These are phyloP conservation scores for Gallinago media DNA, from an alignment of 2,113 vertebrate genomes.

Conservation along the genomic window DNA sequence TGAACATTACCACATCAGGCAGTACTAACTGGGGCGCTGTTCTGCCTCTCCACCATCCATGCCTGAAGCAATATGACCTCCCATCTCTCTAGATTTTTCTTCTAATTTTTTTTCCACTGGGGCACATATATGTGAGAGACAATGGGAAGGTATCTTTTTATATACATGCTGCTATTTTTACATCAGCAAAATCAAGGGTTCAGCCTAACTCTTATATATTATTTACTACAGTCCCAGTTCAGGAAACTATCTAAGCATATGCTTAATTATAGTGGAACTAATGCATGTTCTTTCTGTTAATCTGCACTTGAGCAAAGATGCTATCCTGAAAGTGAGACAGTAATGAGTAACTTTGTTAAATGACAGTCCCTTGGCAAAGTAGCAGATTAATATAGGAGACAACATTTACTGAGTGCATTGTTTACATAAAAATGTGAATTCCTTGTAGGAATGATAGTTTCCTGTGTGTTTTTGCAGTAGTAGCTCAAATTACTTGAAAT, in stretches of 20 bases:
- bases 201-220: background rate
- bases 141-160: background rate
- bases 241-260: background rate
- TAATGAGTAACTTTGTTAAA: background rate
- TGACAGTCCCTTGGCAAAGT: background rate
- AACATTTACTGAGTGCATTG: background rate
- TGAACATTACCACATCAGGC: background rate
- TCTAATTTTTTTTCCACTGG: background rate
- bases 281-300: background rate
- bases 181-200: background rate
- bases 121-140: fast-evolving
- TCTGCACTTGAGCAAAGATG: background rate
- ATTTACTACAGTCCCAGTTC: background rate
- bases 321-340: background rate
- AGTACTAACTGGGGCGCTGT: background rate
- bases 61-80: background rate
- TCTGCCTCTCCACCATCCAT: background rate
- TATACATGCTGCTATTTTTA: background rate
- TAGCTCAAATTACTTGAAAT: background rate
- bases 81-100: background rate
- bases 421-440: background rate
- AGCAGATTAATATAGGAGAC: background rate
- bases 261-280: background rate
- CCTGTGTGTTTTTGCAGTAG: background rate
- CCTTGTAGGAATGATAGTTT: background rate